Conservation (phyloP, 1,140 invertebrate genomes). For the Drosophila repleta region DNA sequence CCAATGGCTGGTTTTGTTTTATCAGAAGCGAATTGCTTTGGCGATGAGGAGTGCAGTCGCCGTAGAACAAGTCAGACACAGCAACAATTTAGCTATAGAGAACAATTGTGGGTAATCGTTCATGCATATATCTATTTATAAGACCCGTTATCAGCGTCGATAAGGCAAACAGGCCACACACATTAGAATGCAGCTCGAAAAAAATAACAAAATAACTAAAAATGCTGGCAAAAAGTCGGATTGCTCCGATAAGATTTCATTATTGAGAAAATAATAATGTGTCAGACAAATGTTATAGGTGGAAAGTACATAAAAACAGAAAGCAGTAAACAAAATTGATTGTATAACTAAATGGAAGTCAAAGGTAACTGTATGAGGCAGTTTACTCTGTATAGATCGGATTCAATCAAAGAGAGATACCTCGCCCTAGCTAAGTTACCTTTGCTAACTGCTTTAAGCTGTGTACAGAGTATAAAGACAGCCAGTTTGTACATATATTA, state of each 20-base stretch:
- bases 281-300: slow-evolving; percentile 3
- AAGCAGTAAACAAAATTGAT: not conserved
- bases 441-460: no score
- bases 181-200: slow-evolving; percentile 22
- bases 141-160: slow-evolving; percentile 27
- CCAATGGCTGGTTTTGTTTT: slow-evolving; percentile 28
- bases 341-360: no score
- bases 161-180: slow-evolving; percentile 24
- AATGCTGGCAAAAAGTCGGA: slow-evolving; percentile 13
- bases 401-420: no score
- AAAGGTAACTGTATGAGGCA: no score
- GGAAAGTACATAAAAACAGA: not conserved
- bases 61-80: slow-evolving; percentile 8
- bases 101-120: slow-evolving; percentile 32
- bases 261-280: slow-evolving; percentile 25
- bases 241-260: slow-evolving; percentile 29
- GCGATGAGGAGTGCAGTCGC: not conserved
- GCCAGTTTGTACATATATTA: not conserved
- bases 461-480: no score
- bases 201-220: slow-evolving; percentile 5
- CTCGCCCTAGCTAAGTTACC: no score
- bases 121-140: slow-evolving; percentile 23
- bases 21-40: slow-evolving; percentile 31
- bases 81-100: slow-evolving; percentile 13
- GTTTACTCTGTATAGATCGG: no score